These are phyloP conservation scores for Acronicta leporina DNA, from an alignment of 2,888 invertebrate genomes.

Conservation along the genomic window DNA sequence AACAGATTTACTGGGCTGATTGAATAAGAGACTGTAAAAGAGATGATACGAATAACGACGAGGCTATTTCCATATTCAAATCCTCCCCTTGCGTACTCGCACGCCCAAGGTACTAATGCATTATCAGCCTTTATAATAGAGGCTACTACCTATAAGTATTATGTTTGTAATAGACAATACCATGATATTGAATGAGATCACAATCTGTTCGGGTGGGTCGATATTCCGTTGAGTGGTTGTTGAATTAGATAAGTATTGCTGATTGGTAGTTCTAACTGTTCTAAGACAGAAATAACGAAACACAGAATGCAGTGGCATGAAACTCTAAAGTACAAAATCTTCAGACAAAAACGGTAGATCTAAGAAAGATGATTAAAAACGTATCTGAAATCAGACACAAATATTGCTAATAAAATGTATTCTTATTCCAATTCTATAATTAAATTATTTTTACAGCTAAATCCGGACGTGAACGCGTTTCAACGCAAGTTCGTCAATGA, in stretches of 20 bases:
- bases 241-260: constrained; percentile 19
- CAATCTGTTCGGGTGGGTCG: constrained; percentile 17
- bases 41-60: too few species aligned
- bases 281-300: not conserved
- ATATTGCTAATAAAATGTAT: too few species aligned
- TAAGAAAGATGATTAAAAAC: too few species aligned
- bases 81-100: too few species aligned
- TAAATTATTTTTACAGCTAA: constrained; percentile 90
- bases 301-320: too few species aligned
- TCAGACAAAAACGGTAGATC: too few species aligned
- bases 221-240: constrained; percentile 27
- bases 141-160: constrained; percentile 2
- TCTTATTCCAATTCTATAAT: not conserved
- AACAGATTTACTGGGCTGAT: too few species aligned
- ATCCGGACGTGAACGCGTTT: constrained; percentile 99
- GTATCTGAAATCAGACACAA: too few species aligned
- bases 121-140: not conserved
- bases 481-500: constrained; percentile 99
- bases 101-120: not conserved
- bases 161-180: not conserved
- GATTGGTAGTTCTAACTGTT: constrained; percentile 12
- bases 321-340: too few species aligned
- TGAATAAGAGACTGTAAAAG: too few species aligned
- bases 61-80: not conserved
- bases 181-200: constrained; percentile 5